Evolutionary conservation across 2,888 invertebrate genomes (phyloP).

Genomic region (Drosophila limbata): DNA sequence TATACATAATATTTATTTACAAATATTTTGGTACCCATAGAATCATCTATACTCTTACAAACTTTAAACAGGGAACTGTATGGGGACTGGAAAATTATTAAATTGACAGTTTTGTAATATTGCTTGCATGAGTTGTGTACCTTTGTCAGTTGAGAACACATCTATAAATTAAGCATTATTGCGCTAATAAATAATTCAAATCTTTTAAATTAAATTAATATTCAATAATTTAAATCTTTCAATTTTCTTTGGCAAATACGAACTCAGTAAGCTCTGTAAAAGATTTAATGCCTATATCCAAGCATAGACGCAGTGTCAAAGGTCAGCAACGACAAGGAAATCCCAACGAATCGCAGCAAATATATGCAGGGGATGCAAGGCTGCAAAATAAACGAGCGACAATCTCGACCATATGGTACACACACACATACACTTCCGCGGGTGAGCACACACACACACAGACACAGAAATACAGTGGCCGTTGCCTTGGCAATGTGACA

Average conservation of each 20-base stretch:
- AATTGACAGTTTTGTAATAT: background rate
- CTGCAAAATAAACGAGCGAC: slow-evolving; percentile 28
- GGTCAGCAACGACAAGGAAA: slow-evolving; percentile 45
- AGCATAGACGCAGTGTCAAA: slow-evolving; percentile 39
- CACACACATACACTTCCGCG: slow-evolving; percentile 13
- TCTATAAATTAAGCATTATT: background rate
- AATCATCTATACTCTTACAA: too few relatives aligned
- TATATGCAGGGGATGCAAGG: slow-evolving; percentile 41
- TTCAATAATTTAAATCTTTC: background rate
- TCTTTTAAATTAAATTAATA: background rate
- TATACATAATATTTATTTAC: background rate
- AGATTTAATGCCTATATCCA: background rate
- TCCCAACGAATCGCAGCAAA: slow-evolving; percentile 11
- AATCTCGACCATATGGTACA: slow-evolving; percentile 65
- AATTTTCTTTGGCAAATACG: too few relatives aligned
- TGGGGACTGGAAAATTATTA: background rate
- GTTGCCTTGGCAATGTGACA: slow-evolving; percentile 78
- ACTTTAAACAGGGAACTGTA: background rate
- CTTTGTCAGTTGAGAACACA: background rate
- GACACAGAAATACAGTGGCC: slow-evolving; percentile 7
- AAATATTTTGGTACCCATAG: background rate
- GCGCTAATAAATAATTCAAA: background rate
- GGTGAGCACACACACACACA: background rate
- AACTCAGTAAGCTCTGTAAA: background rate
- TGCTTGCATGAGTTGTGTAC: background rate